Evolutionary conservation across 2,113 vertebrate species (phyloP), one percentile per base, ranked within the genome.

Genomic region (Bubo bubo): DNA sequence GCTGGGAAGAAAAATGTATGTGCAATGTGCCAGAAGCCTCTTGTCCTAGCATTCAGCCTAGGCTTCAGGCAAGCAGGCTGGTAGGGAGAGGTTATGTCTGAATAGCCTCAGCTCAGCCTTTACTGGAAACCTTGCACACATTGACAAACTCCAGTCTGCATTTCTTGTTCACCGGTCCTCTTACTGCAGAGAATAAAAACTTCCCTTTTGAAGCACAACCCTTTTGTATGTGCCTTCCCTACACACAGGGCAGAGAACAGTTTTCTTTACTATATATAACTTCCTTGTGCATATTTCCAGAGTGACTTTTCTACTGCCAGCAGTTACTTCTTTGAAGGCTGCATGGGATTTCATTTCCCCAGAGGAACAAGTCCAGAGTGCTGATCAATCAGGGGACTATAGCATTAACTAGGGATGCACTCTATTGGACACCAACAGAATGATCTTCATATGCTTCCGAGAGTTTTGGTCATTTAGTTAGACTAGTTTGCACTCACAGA

Each of bases 181-280:
- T 20, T 47, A 37, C 14, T 37, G 52, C 52, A 71, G 34, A 86
- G 83, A 43, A n/a, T 5, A 80, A 83, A 89, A 52, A 3, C 27
- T 64, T 93, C 39, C 10, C 12, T 77, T 88, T 55, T 71, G 55
- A 73, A 62, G 63, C 28, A 34, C 14, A 86, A 45, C 18, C 14
- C 20, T 28, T 86, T 66, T 41, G 5, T 21, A 35, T 8, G 23
- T 0, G 1, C 45, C 26, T 88, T 75, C 62, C 34, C 30, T 20
- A 28, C 5, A 15, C 7, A 9, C 17, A 70, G 62, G 35, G 24
- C 74, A 86, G 49, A 76, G 62, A 88, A 59, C 6, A 88, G 71
- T 88, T 90, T 72, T 94, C 58, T 95, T 95, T 76, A n/a, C 90
- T 95, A 79, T 68, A 82, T 94, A 72, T 93, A 95, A 82, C 49